phyloP scores from a whole-genome alignment of 2,113 vertebrate genomes.

The Perccottus glenii region DNA sequence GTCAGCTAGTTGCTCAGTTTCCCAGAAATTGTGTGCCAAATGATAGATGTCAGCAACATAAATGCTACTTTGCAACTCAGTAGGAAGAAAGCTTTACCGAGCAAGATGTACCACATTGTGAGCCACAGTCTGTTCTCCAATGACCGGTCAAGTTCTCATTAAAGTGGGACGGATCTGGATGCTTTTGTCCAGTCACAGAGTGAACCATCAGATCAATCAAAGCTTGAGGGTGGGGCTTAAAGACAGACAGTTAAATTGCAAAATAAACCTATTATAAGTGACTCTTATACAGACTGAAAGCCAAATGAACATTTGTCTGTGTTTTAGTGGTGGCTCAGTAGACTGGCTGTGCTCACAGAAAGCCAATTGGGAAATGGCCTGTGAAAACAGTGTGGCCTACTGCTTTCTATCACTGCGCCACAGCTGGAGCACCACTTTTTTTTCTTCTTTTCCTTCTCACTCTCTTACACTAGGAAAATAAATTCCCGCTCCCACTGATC shows the following conservation, averaged over 20 bases:
- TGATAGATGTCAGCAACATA: too few relatives aligned
- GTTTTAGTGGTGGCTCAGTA: slow-evolving; percentile 7
- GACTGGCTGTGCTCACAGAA: slow-evolving; percentile 38
- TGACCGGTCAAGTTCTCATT: too few relatives aligned
- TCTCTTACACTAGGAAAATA: slow-evolving; percentile 35
- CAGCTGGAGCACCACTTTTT: slow-evolving; percentile 29
- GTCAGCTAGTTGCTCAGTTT: too few relatives aligned
- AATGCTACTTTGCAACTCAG: too few relatives aligned
- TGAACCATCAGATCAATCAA: background rate
- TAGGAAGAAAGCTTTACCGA: too few relatives aligned
- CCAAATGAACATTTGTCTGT: slow-evolving; percentile 18
- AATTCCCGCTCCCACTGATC: slow-evolving; percentile 58
- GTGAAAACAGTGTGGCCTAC: slow-evolving; percentile 43
- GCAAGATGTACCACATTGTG: too few relatives aligned
- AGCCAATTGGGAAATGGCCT: slow-evolving; percentile 51
- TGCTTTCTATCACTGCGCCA: slow-evolving; percentile 43
- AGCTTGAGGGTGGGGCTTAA: background rate
- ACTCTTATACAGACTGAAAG: slow-evolving; percentile 1
- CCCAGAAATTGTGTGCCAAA: too few relatives aligned
- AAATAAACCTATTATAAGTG: background rate
- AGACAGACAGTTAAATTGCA: background rate
- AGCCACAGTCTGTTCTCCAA: too few relatives aligned
- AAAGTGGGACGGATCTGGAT: too few relatives aligned
- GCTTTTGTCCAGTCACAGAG: background rate
- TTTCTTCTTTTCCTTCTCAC: background rate